Evolutionary conservation across 2,113 vertebrate species (phyloP).

Genomic region (Pelecanus crispus): DNA sequence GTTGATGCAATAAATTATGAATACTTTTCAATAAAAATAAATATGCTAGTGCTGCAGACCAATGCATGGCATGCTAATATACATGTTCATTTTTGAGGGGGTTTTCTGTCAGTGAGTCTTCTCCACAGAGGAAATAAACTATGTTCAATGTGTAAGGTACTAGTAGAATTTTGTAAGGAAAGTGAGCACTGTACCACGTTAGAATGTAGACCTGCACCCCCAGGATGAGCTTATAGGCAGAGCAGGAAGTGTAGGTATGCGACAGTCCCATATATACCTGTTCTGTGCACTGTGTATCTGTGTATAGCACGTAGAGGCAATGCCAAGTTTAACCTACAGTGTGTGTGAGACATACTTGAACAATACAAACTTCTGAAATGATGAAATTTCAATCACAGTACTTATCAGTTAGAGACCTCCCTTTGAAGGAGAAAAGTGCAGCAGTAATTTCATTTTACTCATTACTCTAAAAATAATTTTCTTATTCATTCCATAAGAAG

Average conservation of each 20-base stretch:
- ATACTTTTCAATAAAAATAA: not conserved
- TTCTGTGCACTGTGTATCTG: not conserved
- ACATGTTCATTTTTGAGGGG: not conserved
- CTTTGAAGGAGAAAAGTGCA: not conserved
- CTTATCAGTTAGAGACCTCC: not conserved
- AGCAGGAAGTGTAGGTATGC: not conserved
- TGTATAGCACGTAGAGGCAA: rapidly evolving
- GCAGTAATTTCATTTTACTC: not conserved
- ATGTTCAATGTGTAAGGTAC: too few species aligned
- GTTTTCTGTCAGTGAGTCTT: not conserved
- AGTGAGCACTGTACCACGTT: not conserved
- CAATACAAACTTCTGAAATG: not conserved
- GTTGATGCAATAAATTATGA: not conserved
- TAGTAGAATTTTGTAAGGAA: not conserved
- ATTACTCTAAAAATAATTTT: not conserved
- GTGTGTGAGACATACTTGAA: not conserved
- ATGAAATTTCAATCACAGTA: not conserved
- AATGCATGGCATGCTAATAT: not conserved
- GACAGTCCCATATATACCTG: rapidly evolving
- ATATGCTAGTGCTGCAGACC: not conserved
- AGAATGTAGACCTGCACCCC: not conserved
- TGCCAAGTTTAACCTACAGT: not conserved
- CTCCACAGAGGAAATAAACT: not conserved
- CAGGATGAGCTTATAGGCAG: not conserved
- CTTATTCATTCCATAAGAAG: not conserved